phyloP scores from a whole-genome alignment of 2,888 invertebrate genomes.

The Cactoblastis cactorum region DNA sequence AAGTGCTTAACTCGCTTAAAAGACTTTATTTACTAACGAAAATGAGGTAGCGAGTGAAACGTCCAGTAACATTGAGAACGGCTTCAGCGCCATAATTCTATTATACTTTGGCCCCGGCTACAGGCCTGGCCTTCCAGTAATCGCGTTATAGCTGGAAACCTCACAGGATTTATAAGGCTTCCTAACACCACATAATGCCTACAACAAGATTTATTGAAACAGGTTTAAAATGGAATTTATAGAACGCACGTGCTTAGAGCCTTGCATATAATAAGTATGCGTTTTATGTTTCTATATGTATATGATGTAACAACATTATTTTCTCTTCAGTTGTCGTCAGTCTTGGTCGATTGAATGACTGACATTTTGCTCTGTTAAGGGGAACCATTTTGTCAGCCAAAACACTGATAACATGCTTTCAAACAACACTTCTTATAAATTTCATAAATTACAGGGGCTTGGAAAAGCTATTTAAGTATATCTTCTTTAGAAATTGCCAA shows the following conservation, averaged over 20 bases:
- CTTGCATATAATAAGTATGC: too few species aligned
- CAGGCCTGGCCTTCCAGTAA: slow-evolving; percentile 4
- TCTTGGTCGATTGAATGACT: too few species aligned
- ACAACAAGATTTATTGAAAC: background rate
- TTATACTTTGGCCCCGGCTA: background rate
- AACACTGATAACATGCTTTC: too few species aligned
- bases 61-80: background rate
- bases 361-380: too few species aligned
- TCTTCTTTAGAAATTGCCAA: too few species aligned
- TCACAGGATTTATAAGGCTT: background rate
- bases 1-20: background rate
- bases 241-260: background rate
- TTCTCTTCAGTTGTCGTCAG: too few species aligned
- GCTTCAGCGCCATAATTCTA: slow-evolving; percentile 1
- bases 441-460: too few species aligned
- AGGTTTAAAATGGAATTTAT: background rate
- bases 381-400: too few species aligned
- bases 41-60: background rate
- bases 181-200: background rate
- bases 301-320: too few species aligned
- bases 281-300: too few species aligned
- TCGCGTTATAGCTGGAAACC: background rate
- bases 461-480: too few species aligned
- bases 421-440: too few species aligned
- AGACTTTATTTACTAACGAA: background rate